A percentile compares a stretch with the other conserved stretches of the same genome.
Conservation (phyloP, 2,113 vertebrate species). For the Indicator maculatus region DNA sequence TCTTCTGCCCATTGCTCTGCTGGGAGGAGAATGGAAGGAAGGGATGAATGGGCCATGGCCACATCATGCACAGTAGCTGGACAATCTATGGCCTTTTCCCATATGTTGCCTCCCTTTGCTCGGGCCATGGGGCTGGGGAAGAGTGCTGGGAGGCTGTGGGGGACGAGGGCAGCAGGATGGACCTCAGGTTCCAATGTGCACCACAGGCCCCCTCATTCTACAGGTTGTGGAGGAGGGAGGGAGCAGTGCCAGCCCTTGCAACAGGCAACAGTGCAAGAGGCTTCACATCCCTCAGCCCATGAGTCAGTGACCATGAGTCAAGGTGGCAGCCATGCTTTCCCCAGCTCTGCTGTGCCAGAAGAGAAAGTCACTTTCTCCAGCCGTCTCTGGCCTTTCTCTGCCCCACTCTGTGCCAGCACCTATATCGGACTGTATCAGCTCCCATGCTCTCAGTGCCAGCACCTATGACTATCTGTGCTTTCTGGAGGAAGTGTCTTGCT, state of each 20-base stretch:
- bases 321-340: background rate
- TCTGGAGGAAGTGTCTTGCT: background rate
- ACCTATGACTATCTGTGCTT: background rate
- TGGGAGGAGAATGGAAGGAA: background rate
- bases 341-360: background rate
- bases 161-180: background rate
- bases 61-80: accelerated
- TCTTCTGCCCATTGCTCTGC: background rate
- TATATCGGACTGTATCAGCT: too few relatives aligned
- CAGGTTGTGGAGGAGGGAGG: background rate
- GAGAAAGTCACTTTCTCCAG: background rate
- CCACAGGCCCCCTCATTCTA: background rate
- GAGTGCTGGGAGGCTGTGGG: background rate
- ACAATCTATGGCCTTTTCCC: background rate
- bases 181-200: background rate
- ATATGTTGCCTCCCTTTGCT: background rate
- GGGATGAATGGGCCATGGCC: background rate
- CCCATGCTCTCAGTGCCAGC: background rate
- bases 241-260: background rate
- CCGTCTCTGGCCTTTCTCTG: background rate
- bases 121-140: background rate
- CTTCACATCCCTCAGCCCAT: accelerated
- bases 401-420: background rate
- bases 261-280: background rate
- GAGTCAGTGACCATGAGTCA: slow-evolving; percentile 46